Conservation (phyloP, 2,888 invertebrate genomes). For the Phasia obesa region DNA sequence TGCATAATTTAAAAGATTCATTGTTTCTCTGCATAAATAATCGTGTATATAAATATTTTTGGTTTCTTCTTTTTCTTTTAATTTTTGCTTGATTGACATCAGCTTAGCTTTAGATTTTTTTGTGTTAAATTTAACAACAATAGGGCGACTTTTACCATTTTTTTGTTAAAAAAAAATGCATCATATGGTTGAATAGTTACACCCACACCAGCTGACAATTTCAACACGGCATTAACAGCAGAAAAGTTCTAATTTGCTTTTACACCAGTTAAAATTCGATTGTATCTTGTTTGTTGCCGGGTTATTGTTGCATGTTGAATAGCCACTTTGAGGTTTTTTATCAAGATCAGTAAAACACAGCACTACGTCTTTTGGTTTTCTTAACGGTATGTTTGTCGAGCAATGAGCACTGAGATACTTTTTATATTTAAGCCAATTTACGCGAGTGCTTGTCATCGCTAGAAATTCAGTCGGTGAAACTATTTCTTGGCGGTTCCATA, state of each 20-base stretch:
- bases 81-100: slow-evolving; percentile 4
- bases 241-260: not conserved
- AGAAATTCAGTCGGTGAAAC: too few relatives aligned
- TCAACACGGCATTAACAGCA: not conserved
- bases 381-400: too few relatives aligned
- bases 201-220: not conserved
- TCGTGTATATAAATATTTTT: too few relatives aligned
- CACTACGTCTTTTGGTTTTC: too few relatives aligned
- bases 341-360: too few relatives aligned
- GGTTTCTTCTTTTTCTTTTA: not conserved
- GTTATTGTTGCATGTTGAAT: too few relatives aligned
- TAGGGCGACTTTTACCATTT: not conserved
- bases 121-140: not conserved
- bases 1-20: not conserved
- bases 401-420: too few relatives aligned
- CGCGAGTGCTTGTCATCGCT: too few relatives aligned
- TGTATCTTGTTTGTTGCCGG: too few relatives aligned
- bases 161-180: slow-evolving; percentile 1
- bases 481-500: too few relatives aligned
- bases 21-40: not conserved
- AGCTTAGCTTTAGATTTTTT: not conserved
- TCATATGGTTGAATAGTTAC: not conserved
- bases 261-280: not conserved
- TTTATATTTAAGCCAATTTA: too few relatives aligned
- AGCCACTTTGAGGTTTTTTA: too few relatives aligned